Evolutionary conservation across 2,113 vertebrate genomes (phyloP), one percentile per base, ranked within the genome.

Genomic region (Aphyosemion australe): DNA sequence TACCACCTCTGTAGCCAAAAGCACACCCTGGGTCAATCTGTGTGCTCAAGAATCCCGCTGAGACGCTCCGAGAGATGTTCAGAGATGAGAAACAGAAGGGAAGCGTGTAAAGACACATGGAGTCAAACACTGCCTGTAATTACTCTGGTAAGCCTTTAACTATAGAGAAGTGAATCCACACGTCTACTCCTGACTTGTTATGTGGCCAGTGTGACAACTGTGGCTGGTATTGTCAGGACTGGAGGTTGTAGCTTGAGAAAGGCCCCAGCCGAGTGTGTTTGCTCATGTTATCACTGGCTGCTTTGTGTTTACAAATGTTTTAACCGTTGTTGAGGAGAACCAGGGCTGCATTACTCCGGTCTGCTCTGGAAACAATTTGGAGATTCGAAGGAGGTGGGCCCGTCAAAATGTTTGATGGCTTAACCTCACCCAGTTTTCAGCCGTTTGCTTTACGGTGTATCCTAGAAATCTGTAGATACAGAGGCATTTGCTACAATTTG

Each of bases 71-170:
- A 60, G 21, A 49, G 57, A 57, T 37, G 58, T 26, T 72, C 3
- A 59, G 69, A n/a, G 59, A 76, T 74, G 62, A 20, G 47, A 37
- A 62, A 56, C 10, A n/a, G 9, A 15, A 46, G 41, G n/a, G 53
- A 34, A 20, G 53, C n/a, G 18, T 31, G 34, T 20, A 26, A 21
- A n/a, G 47, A 54, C 39, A 64, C 60, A 74, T 65, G 14, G 31
- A 75, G 51, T 74, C 62, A 80, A 76, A 59, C 62, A 72, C 57
- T 66, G 51, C 47, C 70, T 63, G 20, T 75, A 85, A 82, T 67
- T 12, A 66, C 75, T 79, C 63, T 80, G 84, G 83, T 77, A 60
- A 84, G 55, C 78, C 89, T 69, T 86, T 85, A 88, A 90, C 81
- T 82, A 85, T 18, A 87, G 31, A 76, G 76, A 48, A 73, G 61